Conservation (phyloP, 2,797 vertebrate genomes). For the Sternotherus odoratus region DNA sequence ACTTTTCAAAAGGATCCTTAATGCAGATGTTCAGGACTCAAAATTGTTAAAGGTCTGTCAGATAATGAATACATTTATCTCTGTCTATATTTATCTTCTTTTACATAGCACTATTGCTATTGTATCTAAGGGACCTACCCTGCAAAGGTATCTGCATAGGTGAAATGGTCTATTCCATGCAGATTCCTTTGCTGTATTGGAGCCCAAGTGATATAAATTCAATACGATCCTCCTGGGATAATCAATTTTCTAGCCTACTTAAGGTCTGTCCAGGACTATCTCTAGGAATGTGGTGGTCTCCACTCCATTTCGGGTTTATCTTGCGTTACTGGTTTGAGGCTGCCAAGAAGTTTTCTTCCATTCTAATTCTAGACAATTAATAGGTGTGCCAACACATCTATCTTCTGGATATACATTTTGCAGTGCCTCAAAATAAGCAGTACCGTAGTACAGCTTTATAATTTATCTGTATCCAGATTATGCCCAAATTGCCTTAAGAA, state of each 20-base stretch:
- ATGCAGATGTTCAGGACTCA: not conserved
- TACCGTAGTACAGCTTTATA: not conserved
- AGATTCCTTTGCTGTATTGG: not conserved
- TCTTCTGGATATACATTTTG: accelerated
- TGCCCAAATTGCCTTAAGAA: not conserved
- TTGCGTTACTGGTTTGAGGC: not conserved
- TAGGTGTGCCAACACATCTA: accelerated
- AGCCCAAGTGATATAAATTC: accelerated
- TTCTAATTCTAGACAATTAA: not conserved
- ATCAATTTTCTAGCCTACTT: not conserved
- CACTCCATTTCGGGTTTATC: accelerated
- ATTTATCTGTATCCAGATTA: not conserved
- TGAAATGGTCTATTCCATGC: not conserved
- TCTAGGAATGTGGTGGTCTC: not conserved
- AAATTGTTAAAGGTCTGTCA: not conserved
- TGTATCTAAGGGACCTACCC: not conserved
- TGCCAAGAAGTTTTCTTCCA: not conserved
- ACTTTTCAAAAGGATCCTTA: not conserved
- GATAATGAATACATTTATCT: not conserved
- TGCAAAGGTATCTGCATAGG: not conserved
- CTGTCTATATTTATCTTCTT: not conserved
- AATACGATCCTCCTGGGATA: not conserved
- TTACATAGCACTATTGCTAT: not conserved
- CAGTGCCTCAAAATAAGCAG: not conserved
- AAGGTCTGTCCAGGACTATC: not conserved